Evolutionary conservation across 2,797 vertebrate genomes (phyloP).

Genomic region (Orientallactaga sibirica): DNA sequence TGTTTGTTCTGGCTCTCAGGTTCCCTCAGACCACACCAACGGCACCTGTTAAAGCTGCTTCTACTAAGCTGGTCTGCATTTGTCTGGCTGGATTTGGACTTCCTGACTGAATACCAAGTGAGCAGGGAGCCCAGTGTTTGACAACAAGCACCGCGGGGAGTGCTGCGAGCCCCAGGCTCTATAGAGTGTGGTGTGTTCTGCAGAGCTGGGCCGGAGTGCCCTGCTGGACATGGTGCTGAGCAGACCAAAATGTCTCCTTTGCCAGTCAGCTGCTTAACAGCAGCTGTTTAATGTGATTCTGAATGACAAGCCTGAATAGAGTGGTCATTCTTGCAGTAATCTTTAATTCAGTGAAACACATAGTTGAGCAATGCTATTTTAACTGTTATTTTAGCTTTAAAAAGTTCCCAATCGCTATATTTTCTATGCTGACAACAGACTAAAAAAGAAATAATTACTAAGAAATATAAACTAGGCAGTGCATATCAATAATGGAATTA

Average conservation of each 20-base stretch:
- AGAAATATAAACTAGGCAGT: accelerated
- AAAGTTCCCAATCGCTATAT: conserved; percentile 54
- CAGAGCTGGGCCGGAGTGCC: conserved; percentile 83
- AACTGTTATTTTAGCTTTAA: conserved; percentile 61
- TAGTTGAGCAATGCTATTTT: conserved; percentile 57
- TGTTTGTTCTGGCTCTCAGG: conserved; percentile 86
- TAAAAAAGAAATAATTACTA: background rate
- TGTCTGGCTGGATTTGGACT: conserved; percentile 89
- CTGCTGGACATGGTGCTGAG: conserved; percentile 80
- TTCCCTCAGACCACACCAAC: conserved; percentile 83
- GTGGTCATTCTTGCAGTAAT: conserved; percentile 88
- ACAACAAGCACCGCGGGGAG: conserved; percentile 89
- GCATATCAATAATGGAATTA: background rate
- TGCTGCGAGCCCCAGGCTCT: conserved; percentile 85
- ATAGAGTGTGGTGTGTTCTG: conserved; percentile 86
- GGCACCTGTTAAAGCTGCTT: conserved; percentile 90
- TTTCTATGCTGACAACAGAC: conserved; percentile 26
- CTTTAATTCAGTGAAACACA: conserved; percentile 86
- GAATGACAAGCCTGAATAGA: conserved; percentile 89
- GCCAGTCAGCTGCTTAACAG: conserved; percentile 89
- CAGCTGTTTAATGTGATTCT: conserved; percentile 90
- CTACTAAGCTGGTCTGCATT: conserved; percentile 89
- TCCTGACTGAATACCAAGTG: conserved; percentile 89
- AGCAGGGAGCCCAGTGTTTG: conserved; percentile 88
- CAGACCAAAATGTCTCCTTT: conserved; percentile 86